A percentile compares a stretch with the other conserved stretches of the same genome.
These are phyloP conservation scores for Congeria kusceri DNA, from an alignment of 2,888 invertebrate genomes.

Conservation along the genomic window DNA sequence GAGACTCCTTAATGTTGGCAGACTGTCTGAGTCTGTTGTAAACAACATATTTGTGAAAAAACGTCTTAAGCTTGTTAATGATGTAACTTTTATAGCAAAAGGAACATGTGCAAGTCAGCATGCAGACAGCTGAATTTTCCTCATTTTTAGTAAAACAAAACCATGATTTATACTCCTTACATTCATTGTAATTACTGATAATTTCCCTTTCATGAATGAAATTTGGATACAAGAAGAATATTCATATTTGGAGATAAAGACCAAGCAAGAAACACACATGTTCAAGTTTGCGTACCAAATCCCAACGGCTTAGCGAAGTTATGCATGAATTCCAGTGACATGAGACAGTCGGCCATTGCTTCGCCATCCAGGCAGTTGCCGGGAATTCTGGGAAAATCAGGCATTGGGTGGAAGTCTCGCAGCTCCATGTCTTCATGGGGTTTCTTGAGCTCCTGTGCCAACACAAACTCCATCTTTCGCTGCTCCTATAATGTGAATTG, in stretches of 20 bases:
- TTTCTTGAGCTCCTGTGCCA: slow-evolving; percentile 91
- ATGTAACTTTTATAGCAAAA: neutral
- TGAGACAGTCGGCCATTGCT: slow-evolving; percentile 95
- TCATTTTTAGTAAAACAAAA: no score
- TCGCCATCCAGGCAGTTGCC: slow-evolving; percentile 93
- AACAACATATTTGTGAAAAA: neutral
- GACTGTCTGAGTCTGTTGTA: slow-evolving; percentile 72
- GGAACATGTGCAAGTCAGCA: no score
- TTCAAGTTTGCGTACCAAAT: slow-evolving; percentile 93
- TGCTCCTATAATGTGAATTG: slow-evolving; percentile 89
- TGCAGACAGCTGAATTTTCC: no score
- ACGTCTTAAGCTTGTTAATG: neutral
- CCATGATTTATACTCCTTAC: no score
- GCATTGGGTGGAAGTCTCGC: slow-evolving; percentile 87
- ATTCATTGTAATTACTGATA: no score
- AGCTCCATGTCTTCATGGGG: slow-evolving; percentile 97
- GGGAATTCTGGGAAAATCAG: slow-evolving; percentile 90
- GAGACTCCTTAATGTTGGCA: slow-evolving; percentile 93
- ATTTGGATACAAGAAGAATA: no score
- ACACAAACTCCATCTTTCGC: slow-evolving; percentile 89
- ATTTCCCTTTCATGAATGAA: no score
- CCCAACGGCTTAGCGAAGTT: slow-evolving; percentile 98
- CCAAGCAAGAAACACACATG: no score
- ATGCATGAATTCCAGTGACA: slow-evolving; percentile 98
- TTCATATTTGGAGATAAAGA: no score